phyloP scores from a whole-genome alignment of 2,797 vertebrate species.

The Mycteria americana region DNA sequence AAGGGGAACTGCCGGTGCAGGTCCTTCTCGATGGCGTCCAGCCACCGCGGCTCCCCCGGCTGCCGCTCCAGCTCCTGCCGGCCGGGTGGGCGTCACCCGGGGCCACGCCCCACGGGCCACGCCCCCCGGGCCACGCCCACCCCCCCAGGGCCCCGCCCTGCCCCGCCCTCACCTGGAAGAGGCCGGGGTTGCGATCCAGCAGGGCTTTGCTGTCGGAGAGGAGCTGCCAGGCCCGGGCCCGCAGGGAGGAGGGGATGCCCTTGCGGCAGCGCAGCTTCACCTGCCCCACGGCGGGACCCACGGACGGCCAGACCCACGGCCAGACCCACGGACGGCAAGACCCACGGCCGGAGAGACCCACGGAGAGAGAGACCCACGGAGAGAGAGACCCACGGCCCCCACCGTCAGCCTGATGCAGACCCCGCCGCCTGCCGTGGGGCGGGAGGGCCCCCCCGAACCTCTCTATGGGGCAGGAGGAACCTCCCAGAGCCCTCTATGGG shows the following conservation, averaged over 20 bases:
- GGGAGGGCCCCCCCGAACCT: too few species aligned
- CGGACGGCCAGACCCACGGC: too few species aligned
- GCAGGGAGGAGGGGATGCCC: not conserved
- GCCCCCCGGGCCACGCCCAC: not conserved
- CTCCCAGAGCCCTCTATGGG: too few species aligned
- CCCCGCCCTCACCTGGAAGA: not conserved
- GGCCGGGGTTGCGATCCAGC: not conserved
- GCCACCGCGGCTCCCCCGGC: slow-evolving; percentile 88
- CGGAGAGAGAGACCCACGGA: too few species aligned
- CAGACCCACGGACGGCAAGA: too few species aligned
- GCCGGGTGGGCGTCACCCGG: too few species aligned
- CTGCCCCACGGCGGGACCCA: too few species aligned
- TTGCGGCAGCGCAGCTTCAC: not conserved
- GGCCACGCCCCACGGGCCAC: not conserved
- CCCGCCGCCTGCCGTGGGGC: too few species aligned
- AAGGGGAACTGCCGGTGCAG: slow-evolving; percentile 91
- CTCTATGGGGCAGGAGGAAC: too few species aligned
- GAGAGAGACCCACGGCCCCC: too few species aligned
- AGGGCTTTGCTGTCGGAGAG: not conserved
- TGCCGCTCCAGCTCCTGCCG: slow-evolving; percentile 86
- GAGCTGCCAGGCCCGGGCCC: not conserved
- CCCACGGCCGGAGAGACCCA: too few species aligned
- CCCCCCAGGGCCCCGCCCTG: not conserved
- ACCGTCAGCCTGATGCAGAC: too few species aligned
- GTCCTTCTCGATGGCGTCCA: slow-evolving; percentile 93